A percentile compares a stretch with the other conserved stretches of the same genome.
These are phyloP conservation scores for Penaeus chinensis DNA, from an alignment of 1,140 invertebrate genomes.

Conservation along the genomic window DNA sequence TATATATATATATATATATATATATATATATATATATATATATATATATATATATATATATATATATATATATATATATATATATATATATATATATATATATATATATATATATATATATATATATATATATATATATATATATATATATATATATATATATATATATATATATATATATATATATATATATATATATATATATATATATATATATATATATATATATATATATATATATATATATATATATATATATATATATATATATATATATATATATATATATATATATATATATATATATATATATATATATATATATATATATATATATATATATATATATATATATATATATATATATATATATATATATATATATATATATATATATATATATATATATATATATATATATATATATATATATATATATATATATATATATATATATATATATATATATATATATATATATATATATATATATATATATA, in stretches of 20 bases:
- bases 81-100: no score
- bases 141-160: no score
- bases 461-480: not conserved
- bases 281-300: slow-evolving; percentile 12
- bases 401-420: not conserved
- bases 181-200: slow-evolving; percentile 5
- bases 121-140: slow-evolving; percentile 5
- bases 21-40: slow-evolving; percentile 12
- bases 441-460: not conserved
- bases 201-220: no score
- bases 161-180: slow-evolving; percentile 5
- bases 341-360: not conserved
- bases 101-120: slow-evolving; percentile 12
- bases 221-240: slow-evolving; percentile 12
- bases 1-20: not conserved
- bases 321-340: slow-evolving; percentile 12
- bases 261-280: slow-evolving; percentile 12
- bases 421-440: not conserved
- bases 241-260: slow-evolving; percentile 12
- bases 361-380: not conserved
- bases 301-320: slow-evolving; percentile 12
- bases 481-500: not conserved
- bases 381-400: not conserved
- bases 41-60: slow-evolving; percentile 3
- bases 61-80: no score